Evolutionary conservation across 2,888 invertebrate genomes (phyloP), one percentile per base, ranked within the genome.

Genomic region (Pollenia amentaria): DNA sequence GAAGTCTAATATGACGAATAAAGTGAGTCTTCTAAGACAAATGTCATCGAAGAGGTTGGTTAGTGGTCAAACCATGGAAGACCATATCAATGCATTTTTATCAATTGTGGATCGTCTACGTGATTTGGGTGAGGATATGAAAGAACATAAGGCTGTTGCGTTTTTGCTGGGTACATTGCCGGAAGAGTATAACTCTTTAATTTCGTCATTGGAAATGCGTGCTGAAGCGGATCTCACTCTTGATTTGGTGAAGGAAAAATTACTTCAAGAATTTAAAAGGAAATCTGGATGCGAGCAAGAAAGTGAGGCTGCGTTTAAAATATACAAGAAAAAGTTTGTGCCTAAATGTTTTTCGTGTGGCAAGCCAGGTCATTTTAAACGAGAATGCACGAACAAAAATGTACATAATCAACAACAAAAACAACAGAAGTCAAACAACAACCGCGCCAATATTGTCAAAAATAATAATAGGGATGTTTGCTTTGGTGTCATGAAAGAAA

Each of bases 121-220:
- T 16, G 79, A 80, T 42, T 80, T 80, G 53, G 72, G 64, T 16
- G 64, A 80, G n/a, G 18, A 57, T 2, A 16, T 81, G 8, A 42
- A 80, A n/a, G 80, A 64, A 3, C 72, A 64, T n/a, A 80, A 72
- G 40, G 29, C 69, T 46, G 72, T 80, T 18, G 64, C 70, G 38
- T 80, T 70, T 18, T 64, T 80, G 40, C 48, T 73, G 42, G 73
- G 73, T 4, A 81, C 46, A 12, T 18, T 82, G 42, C 48, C 81
- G 29, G 75, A 67, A 6, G 42, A 69, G 1, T 82, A 82, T 14
- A 82, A 76, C 21, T 2, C 16, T 12, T 48, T 82, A 9, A 42
- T 82, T 57, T 73, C 81, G 3, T 21, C 75, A 12, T 48, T 82
- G 51, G 82, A 76, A 48, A 75, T 82, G 44, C 48, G 76, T 14